Percentiles rank a stretch among this genome's conserved stretches.
Evolutionary conservation across 2,888 invertebrate genomes (phyloP).

Genomic region (Cantharis flavilabris): DNA sequence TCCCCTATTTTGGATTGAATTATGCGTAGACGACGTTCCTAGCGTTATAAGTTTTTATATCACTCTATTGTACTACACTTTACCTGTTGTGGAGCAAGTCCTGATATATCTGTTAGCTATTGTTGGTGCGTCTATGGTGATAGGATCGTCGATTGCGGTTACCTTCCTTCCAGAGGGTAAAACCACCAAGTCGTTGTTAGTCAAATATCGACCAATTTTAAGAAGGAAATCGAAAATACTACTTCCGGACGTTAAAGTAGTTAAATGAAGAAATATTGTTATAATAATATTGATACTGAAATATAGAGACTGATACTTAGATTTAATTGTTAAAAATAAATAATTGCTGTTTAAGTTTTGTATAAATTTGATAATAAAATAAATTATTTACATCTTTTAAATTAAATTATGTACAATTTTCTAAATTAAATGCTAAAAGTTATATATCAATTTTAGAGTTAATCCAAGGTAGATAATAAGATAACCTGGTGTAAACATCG

Average conservation of each 20-base stretch:
- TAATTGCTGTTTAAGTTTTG: neutral
- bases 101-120: slow-evolving; percentile 40
- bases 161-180: slow-evolving; percentile 9
- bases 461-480: slow-evolving; percentile 86
- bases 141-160: slow-evolving; percentile 41
- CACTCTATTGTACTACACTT: slow-evolving; percentile 36
- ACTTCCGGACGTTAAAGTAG: neutral
- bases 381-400: neutral
- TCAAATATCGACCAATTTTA: neutral
- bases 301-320: neutral
- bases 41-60: slow-evolving; percentile 36
- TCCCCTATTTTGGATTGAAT: slow-evolving; percentile 74
- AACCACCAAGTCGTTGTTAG: neutral
- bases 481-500: slow-evolving; percentile 85
- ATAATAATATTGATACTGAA: neutral
- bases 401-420: neutral
- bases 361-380: neutral
- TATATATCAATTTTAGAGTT: slow-evolving; percentile 45
- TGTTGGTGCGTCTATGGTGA: slow-evolving; percentile 47
- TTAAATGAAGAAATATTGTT: neutral
- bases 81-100: slow-evolving; percentile 41
- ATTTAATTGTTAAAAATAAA: neutral
- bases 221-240: neutral
- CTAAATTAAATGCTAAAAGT: neutral
- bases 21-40: slow-evolving; percentile 54